These are phyloP conservation scores for Yponomeuta malinellus DNA, from an alignment of 2,888 invertebrate genomes.

Conservation along the genomic window DNA sequence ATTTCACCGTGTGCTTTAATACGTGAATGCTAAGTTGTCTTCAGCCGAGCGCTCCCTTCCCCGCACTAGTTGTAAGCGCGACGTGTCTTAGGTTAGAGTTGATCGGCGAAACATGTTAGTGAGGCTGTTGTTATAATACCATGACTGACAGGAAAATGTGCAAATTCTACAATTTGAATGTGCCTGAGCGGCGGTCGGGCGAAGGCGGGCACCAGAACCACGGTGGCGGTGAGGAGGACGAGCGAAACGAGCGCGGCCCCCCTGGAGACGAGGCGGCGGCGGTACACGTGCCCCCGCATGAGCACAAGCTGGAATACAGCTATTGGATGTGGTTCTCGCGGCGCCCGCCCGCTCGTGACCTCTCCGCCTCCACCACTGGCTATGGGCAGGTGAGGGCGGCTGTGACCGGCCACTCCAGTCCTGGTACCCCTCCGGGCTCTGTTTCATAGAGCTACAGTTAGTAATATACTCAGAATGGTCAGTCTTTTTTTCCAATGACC, in stretches of 20 bases:
- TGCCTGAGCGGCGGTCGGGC: constrained; percentile 68
- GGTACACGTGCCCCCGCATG: constrained; percentile 82
- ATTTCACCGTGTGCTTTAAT: background rate
- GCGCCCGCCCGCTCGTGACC: constrained; percentile 68
- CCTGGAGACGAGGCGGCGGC: constrained; percentile 46
- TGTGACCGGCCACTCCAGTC: background rate
- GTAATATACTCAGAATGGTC: too few species aligned
- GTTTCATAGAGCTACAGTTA: too few species aligned
- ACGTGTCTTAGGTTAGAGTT: constrained; percentile 71
- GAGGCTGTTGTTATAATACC: constrained; percentile 56
- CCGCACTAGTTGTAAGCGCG: background rate
- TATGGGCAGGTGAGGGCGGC: constrained; percentile 53
- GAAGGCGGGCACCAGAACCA: constrained; percentile 49
- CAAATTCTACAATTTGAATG: constrained; percentile 74
- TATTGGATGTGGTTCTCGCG: constrained; percentile 94
- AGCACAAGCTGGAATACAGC: constrained; percentile 94
- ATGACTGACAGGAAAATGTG: constrained; percentile 76
- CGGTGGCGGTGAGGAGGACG: constrained; percentile 54
- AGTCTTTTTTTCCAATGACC: too few species aligned
- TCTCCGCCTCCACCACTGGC: constrained; percentile 60
- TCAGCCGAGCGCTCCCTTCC: background rate
- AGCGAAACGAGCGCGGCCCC: constrained; percentile 31
- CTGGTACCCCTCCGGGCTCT: too few species aligned
- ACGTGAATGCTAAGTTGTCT: background rate
- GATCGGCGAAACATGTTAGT: constrained; percentile 72